Conservation (phyloP, 2,797 vertebrate genomes). For the Alca torda region DNA sequence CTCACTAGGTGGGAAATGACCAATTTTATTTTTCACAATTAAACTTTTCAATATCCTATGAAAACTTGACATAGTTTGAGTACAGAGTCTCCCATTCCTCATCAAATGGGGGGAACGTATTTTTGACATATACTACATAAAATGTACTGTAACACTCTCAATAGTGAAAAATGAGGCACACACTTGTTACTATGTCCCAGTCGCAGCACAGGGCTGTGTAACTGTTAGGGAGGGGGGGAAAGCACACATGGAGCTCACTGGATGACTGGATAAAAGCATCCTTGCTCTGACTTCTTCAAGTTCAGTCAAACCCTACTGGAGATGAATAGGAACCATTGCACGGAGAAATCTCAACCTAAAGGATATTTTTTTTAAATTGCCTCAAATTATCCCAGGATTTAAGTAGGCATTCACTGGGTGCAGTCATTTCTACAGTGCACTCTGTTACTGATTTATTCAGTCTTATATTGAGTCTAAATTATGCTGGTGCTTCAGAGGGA, state of each 20-base stretch:
- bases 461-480: neutral
- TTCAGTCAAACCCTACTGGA: neutral
- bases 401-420: neutral
- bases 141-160: neutral
- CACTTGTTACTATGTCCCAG: neutral
- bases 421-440: neutral
- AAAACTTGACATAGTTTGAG: neutral
- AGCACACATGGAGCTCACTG: fast-evolving
- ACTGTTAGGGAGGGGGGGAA: neutral
- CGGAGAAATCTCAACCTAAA: neutral
- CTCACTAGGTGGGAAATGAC: neutral
- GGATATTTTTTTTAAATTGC: neutral
- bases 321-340: neutral
- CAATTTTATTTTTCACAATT: neutral
- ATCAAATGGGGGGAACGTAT: neutral
- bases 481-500: neutral
- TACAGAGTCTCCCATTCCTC: neutral
- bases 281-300: neutral
- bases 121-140: neutral
- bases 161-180: neutral
- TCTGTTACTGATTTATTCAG: neutral
- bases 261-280: neutral
- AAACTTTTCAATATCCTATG: neutral
- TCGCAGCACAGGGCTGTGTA: neutral
- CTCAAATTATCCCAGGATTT: neutral